Evolutionary conservation across 2,888 invertebrate species (phyloP), one percentile per base, ranked within the genome.

Genomic region (Gonocerus acuteangulatus): DNA sequence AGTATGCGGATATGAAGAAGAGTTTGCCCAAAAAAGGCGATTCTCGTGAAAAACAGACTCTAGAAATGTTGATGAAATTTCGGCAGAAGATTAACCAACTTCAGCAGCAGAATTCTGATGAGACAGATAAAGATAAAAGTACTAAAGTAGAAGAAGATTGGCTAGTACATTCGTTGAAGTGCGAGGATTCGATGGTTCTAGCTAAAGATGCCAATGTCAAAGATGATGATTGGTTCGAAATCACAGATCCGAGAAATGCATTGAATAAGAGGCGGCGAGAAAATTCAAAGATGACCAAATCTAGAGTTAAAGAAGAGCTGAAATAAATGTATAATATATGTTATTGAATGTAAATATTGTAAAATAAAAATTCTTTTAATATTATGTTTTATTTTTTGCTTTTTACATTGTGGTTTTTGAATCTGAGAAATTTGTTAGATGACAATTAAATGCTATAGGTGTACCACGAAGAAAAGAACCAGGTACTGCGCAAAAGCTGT

Each of bases 211-310:
- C 95, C 0, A 96, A 92, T 58, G 87, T 89, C 0, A 91, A 91
- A 72, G 84, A 86, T 48, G 90, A 92, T 68, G 96, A 97, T 70
- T 93, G 96, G 90, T 99, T 94, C 73, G 95, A 95, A 72, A 91
- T 95, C 23, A 89, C 87, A 71, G 97, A 99, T 75, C 97, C 99
- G 0, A 78, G 97, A 66, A 96, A 96, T 78, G 89, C 94, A 0
- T 75, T 99, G 2, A 96, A 93, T 70, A 91, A 95, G 76, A 79
- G 96, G 52, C 84, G 95, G 72, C 80, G 96, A 58, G 93, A 89
- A 70, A 57, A 57, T 34, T 47, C 45, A 7, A 57, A 57, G 32
- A 19, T 47, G 18, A 11, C 23, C 15, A 57, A 45, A 32, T 16
- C 45, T 7, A 44, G 47, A 23, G 19, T 57, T 22, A 57, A 57